Percentiles rank a stretch among this genome's conserved stretches.
Evolutionary conservation across 2,888 invertebrate species (phyloP).

Genomic region (Tinea trinotella): DNA sequence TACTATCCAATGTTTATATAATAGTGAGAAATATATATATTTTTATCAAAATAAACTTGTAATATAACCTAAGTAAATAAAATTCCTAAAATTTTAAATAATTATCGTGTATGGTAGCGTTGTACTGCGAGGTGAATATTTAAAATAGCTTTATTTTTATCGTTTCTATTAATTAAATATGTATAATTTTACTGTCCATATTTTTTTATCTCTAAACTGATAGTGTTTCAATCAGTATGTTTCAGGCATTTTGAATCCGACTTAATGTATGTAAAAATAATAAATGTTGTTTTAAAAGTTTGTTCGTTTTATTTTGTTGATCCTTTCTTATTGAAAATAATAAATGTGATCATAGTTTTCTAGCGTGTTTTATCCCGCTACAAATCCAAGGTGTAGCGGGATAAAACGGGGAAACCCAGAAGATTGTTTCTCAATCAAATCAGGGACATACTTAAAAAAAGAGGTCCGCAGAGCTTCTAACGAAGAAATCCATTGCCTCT

Average conservation of each 20-base stretch:
- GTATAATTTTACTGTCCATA: constrained; percentile 64
- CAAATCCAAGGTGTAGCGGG: too few species aligned
- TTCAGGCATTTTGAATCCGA: constrained; percentile 72
- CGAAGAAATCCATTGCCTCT: too few species aligned
- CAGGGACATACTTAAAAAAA: too few species aligned
- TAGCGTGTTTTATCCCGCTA: too few species aligned
- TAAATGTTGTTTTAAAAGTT: constrained; percentile 70
- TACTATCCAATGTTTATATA: background rate
- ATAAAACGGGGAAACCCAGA: too few species aligned
- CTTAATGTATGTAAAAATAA: constrained; percentile 71
- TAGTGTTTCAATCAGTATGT: constrained; percentile 70
- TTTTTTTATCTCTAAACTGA: constrained; percentile 61
- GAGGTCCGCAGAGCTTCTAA: too few species aligned
- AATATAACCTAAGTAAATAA: constrained; percentile 59
- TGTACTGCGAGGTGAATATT: constrained; percentile 54
- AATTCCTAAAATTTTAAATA: constrained; percentile 70
- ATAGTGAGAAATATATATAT: constrained; percentile 57
- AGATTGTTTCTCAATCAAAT: too few species aligned
- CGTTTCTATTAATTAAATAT: constrained; percentile 44
- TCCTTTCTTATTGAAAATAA: background rate
- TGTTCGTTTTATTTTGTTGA: constrained; percentile 46
- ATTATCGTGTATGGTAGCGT: constrained; percentile 61
- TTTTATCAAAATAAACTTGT: constrained; percentile 66
- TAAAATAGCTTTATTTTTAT: constrained; percentile 49
- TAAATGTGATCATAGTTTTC: too few species aligned